A percentile compares a stretch with the other conserved stretches of the same genome.
Conservation (phyloP, 2,888 invertebrate species). For the Lochmaea crataegi region DNA sequence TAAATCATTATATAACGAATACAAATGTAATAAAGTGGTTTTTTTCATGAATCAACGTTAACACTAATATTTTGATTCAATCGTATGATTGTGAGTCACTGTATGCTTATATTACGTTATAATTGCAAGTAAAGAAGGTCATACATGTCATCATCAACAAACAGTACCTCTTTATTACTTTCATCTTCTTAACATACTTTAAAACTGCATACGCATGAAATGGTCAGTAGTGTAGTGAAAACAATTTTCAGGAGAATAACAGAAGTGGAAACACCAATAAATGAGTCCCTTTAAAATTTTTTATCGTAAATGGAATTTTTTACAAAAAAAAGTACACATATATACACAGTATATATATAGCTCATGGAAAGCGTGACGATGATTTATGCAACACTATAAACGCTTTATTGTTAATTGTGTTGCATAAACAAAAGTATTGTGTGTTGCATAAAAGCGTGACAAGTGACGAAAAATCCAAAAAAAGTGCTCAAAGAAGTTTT, state of each 20-base stretch:
- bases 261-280: too few species aligned
- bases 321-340: too few species aligned
- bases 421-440: too few species aligned
- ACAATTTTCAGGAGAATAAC: background rate
- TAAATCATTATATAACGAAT: background rate
- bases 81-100: background rate
- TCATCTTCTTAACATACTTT: background rate
- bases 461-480: too few species aligned
- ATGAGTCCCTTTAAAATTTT: too few species aligned
- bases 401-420: too few species aligned
- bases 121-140: conserved; percentile 7
- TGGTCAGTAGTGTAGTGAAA: background rate
- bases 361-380: too few species aligned
- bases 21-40: background rate
- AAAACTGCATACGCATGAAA: background rate
- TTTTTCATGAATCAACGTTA: background rate
- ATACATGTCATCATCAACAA: background rate
- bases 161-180: background rate
- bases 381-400: too few species aligned
- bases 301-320: too few species aligned
- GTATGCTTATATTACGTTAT: background rate
- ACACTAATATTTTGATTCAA: background rate
- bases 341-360: too few species aligned
- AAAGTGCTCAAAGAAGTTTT: too few species aligned
- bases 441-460: too few species aligned